Evolutionary conservation across 2,113 vertebrate species (phyloP).

Genomic region (Heteronetta atricapilla): DNA sequence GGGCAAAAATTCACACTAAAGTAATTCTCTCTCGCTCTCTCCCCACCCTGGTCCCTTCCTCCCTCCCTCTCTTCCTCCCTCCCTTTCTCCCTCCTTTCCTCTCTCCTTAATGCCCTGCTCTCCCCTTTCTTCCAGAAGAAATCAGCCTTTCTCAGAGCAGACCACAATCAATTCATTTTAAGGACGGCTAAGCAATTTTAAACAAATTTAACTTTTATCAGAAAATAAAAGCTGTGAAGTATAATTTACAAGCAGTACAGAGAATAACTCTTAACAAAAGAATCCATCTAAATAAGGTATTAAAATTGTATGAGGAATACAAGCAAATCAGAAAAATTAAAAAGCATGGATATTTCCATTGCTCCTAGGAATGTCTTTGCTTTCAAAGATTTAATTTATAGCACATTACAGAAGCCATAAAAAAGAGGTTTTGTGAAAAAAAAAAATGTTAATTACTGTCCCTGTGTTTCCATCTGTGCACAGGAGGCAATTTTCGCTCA

Average conservation of each 20-base stretch:
- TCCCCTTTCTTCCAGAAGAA: not conserved
- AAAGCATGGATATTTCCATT: not conserved
- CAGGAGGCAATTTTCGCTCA: not conserved
- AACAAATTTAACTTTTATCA: not conserved
- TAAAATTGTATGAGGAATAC: not conserved
- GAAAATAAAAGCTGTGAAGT: not conserved
- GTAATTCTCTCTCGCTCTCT: too few relatives aligned
- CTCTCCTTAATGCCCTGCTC: too few relatives aligned
- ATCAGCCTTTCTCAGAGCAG: not conserved
- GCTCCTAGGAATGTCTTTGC: not conserved
- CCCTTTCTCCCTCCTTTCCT: not conserved
- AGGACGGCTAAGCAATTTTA: not conserved
- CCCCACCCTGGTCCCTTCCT: not conserved
- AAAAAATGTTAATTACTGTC: too few relatives aligned
- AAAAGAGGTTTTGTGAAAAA: not conserved
- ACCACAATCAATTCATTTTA: not conserved
- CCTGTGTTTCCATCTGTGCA: not conserved
- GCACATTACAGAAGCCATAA: not conserved
- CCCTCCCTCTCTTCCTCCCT: not conserved
- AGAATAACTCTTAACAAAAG: not conserved
- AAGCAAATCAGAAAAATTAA: not conserved
- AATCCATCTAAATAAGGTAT: not conserved
- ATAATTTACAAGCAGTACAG: not conserved
- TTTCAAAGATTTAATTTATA: not conserved
- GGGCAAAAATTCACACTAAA: not conserved